Evolutionary conservation across 2,888 invertebrate species (phyloP), one percentile per base, ranked within the genome.

Genomic region (Stenodera caucasica): DNA sequence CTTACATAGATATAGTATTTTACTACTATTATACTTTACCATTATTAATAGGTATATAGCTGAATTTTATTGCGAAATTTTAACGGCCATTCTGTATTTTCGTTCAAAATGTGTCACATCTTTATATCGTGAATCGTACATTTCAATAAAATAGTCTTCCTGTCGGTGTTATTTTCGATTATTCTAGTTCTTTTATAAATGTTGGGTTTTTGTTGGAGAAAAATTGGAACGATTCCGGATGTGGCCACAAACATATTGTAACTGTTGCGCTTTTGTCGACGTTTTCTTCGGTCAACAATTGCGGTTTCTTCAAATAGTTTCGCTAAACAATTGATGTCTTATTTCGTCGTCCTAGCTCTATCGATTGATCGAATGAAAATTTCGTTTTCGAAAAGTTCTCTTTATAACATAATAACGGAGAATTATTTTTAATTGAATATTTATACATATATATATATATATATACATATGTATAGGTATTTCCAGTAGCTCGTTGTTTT

Each of bases 261-360:
- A 45, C 23, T 12, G 45, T 37, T 37, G 21, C 45, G 21, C 45
- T 45, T 12, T 45, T 45, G 45, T 45, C 45, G 23, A 18, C 4
- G 12, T 45, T 23, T 23, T 1, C 65, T 66, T 66, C 68, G 67
- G 62, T 66, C 69, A 68, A 72, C 72, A 72, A 71, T 74, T 74
- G 74, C 67, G 74, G 74, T 73, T 74, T 59, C 61, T 63, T 60
- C 62, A 26, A 70, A 68, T 67, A 58, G 61, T 55, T 55, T 57
- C 55, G 23, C 45, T 23, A 23, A 23, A 45, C n/a, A 11, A 21
- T 45, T 45, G 45, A 45, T 45, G 45, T 45, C 45, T 45, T 45
- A 21, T 45, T 45, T 45, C 12, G 12, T 26, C 5, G 5, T n/a
- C n/a, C n/a, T n/a, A n/a, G n/a, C n/a, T n/a, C n/a, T n/a, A n/a